Conservation (phyloP, 1,140 invertebrate genomes). For the Rhyzopertha dominica region DNA sequence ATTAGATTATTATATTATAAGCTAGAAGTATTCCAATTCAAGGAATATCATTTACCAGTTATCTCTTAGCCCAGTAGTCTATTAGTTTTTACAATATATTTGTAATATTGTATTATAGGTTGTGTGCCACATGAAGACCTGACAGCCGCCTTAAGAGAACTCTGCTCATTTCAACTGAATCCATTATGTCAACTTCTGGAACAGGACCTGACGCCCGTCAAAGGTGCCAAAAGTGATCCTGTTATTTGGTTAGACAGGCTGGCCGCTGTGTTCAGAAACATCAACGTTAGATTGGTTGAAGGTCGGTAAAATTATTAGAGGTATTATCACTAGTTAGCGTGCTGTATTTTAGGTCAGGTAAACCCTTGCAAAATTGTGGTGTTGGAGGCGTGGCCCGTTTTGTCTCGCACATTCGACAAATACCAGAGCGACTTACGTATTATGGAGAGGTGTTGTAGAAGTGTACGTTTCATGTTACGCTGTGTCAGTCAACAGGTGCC, state of each 20-base stretch:
- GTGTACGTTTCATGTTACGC: constrained; percentile 82
- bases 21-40: too few relatives aligned
- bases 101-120: constrained; percentile 45
- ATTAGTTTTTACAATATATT: too few relatives aligned
- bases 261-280: constrained; percentile 80
- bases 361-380: constrained; percentile 82
- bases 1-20: too few relatives aligned
- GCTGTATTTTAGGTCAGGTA: constrained; percentile 49
- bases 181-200: constrained; percentile 59
- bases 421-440: constrained; percentile 80
- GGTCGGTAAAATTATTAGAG: constrained; percentile 33
- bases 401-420: constrained; percentile 68
- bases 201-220: constrained; percentile 41
- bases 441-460: constrained; percentile 88
- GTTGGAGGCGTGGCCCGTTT: constrained; percentile 80
- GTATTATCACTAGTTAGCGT: too few relatives aligned
- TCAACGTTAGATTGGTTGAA: constrained; percentile 45
- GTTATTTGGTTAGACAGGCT: constrained; percentile 89
- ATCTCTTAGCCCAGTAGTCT: too few relatives aligned
- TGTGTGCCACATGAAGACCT: constrained; percentile 59
- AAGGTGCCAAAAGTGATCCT: constrained; percentile 67
- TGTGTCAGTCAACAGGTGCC: constrained; percentile 73
- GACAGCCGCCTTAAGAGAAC: constrained; percentile 66
- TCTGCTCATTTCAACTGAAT: constrained; percentile 72
- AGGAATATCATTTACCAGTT: too few relatives aligned